Conservation (phyloP, 1,140 invertebrate species). For the Platyscapa corneri region DNA sequence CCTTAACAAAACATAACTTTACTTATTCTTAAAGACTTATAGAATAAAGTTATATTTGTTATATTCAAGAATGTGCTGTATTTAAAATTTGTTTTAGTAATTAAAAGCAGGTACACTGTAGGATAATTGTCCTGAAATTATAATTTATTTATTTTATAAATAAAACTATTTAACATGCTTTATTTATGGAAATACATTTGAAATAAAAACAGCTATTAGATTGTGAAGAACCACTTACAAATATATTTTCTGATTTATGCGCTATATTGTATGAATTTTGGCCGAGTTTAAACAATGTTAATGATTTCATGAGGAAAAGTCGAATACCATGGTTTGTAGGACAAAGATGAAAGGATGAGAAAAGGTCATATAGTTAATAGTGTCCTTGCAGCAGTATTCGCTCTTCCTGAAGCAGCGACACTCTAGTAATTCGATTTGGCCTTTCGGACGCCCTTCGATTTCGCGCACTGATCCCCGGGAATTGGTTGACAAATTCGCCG, state of each 20-base stretch:
- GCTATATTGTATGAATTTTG: neutral
- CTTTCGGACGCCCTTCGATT: slow-evolving; percentile 59
- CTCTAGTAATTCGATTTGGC: slow-evolving; percentile 66
- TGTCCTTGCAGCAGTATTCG: neutral
- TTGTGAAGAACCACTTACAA: too few relatives aligned
- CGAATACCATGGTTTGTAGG: neutral
- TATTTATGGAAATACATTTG: too few relatives aligned
- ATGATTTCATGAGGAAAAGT: neutral
- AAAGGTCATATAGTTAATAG: neutral
- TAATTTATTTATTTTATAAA: too few relatives aligned
- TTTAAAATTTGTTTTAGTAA: too few relatives aligned
- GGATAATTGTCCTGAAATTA: too few relatives aligned
- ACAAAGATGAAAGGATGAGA: neutral
- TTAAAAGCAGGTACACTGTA: too few relatives aligned
- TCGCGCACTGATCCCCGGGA: slow-evolving; percentile 57
- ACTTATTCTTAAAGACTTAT: too few relatives aligned
- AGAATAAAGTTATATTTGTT: too few relatives aligned
- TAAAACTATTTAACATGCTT: too few relatives aligned
- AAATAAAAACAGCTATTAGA: too few relatives aligned
- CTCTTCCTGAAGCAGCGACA: slow-evolving; percentile 20
- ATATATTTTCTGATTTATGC: neutral
- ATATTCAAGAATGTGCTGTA: too few relatives aligned
- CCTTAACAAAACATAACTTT: too few relatives aligned
- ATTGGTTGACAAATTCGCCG: slow-evolving; percentile 63
- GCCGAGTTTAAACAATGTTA: neutral